Evolutionary conservation across 2,888 invertebrate species (phyloP), one percentile per base, ranked within the genome.

Genomic region (Latrodectus hesperus): DNA sequence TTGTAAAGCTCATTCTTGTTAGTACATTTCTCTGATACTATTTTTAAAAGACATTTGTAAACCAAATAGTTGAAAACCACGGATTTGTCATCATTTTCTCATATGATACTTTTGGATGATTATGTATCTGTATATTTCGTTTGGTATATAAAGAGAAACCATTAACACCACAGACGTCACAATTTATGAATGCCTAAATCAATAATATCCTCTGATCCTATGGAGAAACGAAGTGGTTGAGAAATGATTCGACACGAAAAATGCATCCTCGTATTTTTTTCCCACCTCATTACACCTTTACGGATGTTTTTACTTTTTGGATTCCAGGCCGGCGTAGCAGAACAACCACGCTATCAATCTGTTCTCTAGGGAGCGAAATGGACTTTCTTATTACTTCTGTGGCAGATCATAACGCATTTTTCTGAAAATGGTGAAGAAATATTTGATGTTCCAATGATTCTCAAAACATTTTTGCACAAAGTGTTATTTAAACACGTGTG

Each of bases 171-270:
- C 60, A 12, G 8, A 12, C 60, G 8, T 11, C 49, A 71, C 17
- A 60, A 49, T 38, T 80, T 72, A 81, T 67, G 81, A 68, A 55
- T 55, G n/a, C 73, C 67, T 14, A 38, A 74, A 81, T 81, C 81
- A 81, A 81, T 81, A 73, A 81, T 65, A 51, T 51, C 4, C 1
- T 17, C 64, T 38, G 52, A 38, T 60, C 22, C 22, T 12, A 38
- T 64, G 65, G 73, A 81, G 67, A 74, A 74, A 74, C 52, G 81
- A 70, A 78, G 53, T 70, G 70, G n/a, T 68, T 78, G 78, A 81
- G 65, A 74, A 74, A 81, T 81, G 81, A 17, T n/a, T 49, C 9
- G 26, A 81, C 81, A 81, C 81, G 81, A 81, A 81, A 81, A 81
- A 81, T 74, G 81, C 81, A 81, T 81, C 71, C 49, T 11, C 71